These are phyloP conservation scores for Morus bassanus DNA, from an alignment of 2,797 vertebrate genomes.

Conservation along the genomic window DNA sequence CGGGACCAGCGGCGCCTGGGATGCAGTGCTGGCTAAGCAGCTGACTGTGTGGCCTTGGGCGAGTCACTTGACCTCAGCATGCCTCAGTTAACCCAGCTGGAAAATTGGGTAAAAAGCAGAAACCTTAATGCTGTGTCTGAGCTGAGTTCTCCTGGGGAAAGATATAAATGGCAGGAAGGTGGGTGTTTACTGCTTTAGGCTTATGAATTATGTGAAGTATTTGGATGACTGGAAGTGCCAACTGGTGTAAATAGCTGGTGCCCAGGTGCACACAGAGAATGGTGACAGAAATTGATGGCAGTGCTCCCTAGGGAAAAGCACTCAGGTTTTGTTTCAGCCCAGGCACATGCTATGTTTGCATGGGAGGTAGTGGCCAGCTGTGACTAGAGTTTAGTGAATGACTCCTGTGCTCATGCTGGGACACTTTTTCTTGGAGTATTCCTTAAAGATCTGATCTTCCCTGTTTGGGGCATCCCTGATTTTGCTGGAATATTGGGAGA, in stretches of 20 bases:
- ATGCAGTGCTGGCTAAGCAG: not conserved
- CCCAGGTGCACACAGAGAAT: not conserved
- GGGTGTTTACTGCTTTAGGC: slow-evolving; percentile 37
- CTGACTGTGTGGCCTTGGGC: slow-evolving; percentile 52
- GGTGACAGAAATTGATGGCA: slow-evolving; percentile 1
- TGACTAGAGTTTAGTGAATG: not conserved
- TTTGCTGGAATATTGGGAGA: not conserved
- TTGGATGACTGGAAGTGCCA: slow-evolving; percentile 47
- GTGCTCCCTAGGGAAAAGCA: not conserved
- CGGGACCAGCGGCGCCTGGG: not conserved
- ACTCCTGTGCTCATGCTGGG: not conserved
- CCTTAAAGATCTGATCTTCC: not conserved
- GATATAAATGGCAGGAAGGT: slow-evolving; percentile 43
- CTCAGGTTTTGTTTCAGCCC: not conserved
- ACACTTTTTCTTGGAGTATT: not conserved
- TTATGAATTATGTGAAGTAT: slow-evolving; percentile 38
- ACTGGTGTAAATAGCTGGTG: slow-evolving; percentile 28
- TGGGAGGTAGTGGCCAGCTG: not conserved
- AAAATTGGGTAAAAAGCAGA: slow-evolving; percentile 72
- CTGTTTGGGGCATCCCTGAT: not conserved
- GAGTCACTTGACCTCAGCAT: slow-evolving; percentile 40
- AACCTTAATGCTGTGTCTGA: slow-evolving; percentile 39
- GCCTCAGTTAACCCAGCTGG: slow-evolving; percentile 64
- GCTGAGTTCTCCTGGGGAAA: slow-evolving; percentile 43
- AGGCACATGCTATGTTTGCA: not conserved